phyloP scores from a whole-genome alignment of 1,140 invertebrate species.

The Drosophila tani region DNA sequence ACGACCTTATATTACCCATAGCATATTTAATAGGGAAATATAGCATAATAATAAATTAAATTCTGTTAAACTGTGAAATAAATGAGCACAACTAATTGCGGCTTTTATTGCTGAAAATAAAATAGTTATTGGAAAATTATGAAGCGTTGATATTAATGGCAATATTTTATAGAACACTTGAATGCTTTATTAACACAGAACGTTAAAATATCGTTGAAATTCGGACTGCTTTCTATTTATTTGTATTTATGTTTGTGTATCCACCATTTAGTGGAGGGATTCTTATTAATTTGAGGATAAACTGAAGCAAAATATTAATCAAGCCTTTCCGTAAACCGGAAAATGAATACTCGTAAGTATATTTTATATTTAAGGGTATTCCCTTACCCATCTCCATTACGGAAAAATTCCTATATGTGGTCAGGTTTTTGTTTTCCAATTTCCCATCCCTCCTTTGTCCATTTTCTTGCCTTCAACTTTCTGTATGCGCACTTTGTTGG shows the following conservation, averaged over 20 bases:
- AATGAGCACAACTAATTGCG: neutral
- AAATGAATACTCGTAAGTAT: neutral
- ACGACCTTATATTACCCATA: too few species aligned
- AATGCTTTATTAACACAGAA: neutral
- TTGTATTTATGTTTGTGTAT: too few species aligned
- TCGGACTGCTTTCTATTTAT: too few species aligned
- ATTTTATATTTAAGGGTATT: neutral
- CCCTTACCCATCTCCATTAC: too few species aligned
- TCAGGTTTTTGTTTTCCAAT: neutral
- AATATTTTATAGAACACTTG: neutral
- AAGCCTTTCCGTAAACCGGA: neutral
- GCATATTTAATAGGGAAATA: too few species aligned
- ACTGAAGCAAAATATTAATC: neutral
- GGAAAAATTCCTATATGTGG: neutral
- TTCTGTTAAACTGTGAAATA: neutral
- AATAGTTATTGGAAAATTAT: neutral
- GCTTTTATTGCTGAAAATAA: neutral
- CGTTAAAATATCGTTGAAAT: too few species aligned
- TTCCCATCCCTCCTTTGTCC: neutral
- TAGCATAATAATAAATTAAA: neutral
- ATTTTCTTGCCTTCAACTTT: constrained; percentile 20
- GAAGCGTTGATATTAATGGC: neutral
- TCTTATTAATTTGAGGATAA: neutral
- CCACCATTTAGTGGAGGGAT: neutral
- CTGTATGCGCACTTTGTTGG: constrained; percentile 46